phyloP scores from a whole-genome alignment of 2,888 invertebrate species.

The Lissocephala sabroskyi region DNA sequence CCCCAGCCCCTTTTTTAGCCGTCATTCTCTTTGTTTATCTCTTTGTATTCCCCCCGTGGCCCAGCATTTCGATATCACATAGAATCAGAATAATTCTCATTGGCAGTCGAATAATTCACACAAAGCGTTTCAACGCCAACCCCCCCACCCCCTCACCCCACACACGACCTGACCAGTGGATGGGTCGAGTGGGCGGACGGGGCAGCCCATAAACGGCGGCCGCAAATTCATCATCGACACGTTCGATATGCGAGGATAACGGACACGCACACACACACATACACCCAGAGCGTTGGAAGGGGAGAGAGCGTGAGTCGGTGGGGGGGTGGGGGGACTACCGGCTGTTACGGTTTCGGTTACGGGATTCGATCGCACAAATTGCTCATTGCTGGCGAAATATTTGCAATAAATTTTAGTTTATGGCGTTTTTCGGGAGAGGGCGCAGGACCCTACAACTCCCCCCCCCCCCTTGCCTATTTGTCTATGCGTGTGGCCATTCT shows the following conservation, averaged over 20 bases:
- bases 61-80: too few species aligned
- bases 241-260: slow-evolving; percentile 34
- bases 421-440: slow-evolving; percentile 33
- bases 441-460: neutral
- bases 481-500: too few species aligned
- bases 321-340: neutral
- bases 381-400: slow-evolving; percentile 70
- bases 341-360: slow-evolving; percentile 41
- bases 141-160: too few species aligned
- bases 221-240: slow-evolving; percentile 65
- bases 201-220: slow-evolving; percentile 33
- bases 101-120: too few species aligned
- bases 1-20: too few species aligned
- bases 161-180: too few species aligned
- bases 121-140: too few species aligned
- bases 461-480: too few species aligned
- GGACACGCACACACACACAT: slow-evolving; percentile 20
- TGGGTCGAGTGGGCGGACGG: too few species aligned
- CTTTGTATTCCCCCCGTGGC: too few species aligned
- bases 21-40: too few species aligned
- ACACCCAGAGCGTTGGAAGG: slow-evolving; percentile 10
- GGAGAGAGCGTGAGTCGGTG: neutral
- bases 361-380: slow-evolving; percentile 66
- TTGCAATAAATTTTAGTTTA: slow-evolving; percentile 70
- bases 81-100: too few species aligned